Percentiles rank a stretch among this genome's conserved stretches.
Evolutionary conservation across 2,888 invertebrate genomes (phyloP).

Genomic region (Melanostoma scalare): DNA sequence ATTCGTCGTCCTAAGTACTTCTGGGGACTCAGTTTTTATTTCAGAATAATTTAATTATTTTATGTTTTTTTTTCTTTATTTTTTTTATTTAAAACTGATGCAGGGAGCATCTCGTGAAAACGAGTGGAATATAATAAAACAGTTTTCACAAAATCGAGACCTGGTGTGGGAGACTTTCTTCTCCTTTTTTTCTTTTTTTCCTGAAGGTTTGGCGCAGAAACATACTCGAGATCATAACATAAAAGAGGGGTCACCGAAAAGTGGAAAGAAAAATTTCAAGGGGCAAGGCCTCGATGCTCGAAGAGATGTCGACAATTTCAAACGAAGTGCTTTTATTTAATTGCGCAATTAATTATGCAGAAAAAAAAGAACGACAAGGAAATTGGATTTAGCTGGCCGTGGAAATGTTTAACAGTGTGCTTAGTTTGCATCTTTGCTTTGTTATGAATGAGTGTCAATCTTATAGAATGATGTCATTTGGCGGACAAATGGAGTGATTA

Average conservation of each 20-base stretch:
- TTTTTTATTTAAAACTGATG: slow-evolving; percentile 58
- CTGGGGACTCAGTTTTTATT: slow-evolving; percentile 39
- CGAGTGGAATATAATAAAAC: neutral
- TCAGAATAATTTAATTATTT: slow-evolving; percentile 60
- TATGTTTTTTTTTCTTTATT: slow-evolving; percentile 58
- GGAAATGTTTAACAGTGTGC: slow-evolving; percentile 21
- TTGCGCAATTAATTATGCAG: slow-evolving; percentile 68
- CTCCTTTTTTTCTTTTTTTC: neutral
- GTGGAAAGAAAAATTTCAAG: neutral
- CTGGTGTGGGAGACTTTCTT: too few species aligned
- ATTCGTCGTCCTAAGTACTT: slow-evolving; percentile 54
- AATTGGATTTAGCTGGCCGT: slow-evolving; percentile 57
- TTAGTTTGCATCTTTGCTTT: slow-evolving; percentile 6
- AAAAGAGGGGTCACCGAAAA: slow-evolving; percentile 18
- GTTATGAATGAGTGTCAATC: slow-evolving; percentile 5
- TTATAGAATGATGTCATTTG: slow-evolving; percentile 60
- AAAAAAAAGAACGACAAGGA: slow-evolving; percentile 40
- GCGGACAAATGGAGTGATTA: slow-evolving; percentile 60
- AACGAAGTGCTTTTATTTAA: slow-evolving; percentile 67
- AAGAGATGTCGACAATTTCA: slow-evolving; percentile 53
- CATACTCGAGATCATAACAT: slow-evolving; percentile 51
- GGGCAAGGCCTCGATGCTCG: neutral
- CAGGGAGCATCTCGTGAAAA: slow-evolving; percentile 4
- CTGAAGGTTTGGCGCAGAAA: slow-evolving; percentile 2
- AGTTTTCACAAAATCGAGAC: neutral